These are phyloP conservation scores for Lithophane semibrunnea DNA, from an alignment of 2,888 invertebrate genomes.

Conservation along the genomic window DNA sequence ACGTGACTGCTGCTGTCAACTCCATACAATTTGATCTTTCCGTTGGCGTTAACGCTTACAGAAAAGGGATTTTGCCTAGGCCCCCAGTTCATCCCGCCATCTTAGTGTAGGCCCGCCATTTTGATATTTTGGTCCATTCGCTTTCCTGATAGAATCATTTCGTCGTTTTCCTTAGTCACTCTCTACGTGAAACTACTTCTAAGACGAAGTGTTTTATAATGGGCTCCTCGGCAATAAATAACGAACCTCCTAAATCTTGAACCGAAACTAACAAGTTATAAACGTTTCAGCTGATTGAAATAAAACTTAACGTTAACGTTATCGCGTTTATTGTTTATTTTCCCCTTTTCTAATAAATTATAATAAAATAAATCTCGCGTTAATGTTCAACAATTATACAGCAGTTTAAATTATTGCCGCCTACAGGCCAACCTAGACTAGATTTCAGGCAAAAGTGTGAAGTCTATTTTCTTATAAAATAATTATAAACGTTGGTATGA, in stretches of 20 bases:
- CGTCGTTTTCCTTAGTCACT: neutral
- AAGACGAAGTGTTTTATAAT: slow-evolving; percentile 34
- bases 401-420: slow-evolving; percentile 40
- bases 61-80: no score
- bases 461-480: slow-evolving; percentile 16
- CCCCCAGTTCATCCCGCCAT: no score
- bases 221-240: slow-evolving; percentile 39
- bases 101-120: no score
- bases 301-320: slow-evolving; percentile 42
- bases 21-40: no score
- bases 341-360: slow-evolving; percentile 44
- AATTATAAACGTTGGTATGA: slow-evolving; percentile 17
- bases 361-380: slow-evolving; percentile 48
- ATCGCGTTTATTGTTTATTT: slow-evolving; percentile 51
- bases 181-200: slow-evolving; percentile 10
- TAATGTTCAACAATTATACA: slow-evolving; percentile 56
- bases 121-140: no score
- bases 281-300: slow-evolving; percentile 57
- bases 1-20: no score
- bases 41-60: no score
- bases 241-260: slow-evolving; percentile 33
- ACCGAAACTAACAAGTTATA: slow-evolving; percentile 39
- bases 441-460: neutral
- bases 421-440: slow-evolving; percentile 3
- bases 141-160: slow-evolving; percentile 6